phyloP scores from a whole-genome alignment of 1,140 invertebrate genomes.

The Geopemphigus sp. region DNA sequence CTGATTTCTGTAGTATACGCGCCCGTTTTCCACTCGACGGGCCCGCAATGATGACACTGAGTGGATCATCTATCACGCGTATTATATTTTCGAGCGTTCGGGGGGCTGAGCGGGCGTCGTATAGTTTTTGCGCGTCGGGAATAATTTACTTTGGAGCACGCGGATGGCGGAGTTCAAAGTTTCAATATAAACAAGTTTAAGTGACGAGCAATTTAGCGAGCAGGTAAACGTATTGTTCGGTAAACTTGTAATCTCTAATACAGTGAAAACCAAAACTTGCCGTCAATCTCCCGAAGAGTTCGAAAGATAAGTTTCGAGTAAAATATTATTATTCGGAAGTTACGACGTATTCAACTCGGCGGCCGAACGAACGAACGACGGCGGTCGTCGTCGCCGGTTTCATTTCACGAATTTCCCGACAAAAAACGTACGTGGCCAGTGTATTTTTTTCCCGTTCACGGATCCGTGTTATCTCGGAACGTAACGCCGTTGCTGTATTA shows the following conservation, averaged over 20 bases:
- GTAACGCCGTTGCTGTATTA: too few species aligned
- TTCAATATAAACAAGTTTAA: constrained; percentile 24
- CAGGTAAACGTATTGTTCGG: constrained; percentile 4
- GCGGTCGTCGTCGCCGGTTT: too few species aligned
- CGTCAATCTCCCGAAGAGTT: background rate
- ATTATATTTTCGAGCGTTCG: background rate
- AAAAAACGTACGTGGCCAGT: too few species aligned
- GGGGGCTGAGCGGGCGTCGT: background rate
- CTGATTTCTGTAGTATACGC: too few species aligned
- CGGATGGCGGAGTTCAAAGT: constrained; percentile 5
- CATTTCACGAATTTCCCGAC: too few species aligned
- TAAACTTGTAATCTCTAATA: background rate
- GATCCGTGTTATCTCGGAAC: too few species aligned
- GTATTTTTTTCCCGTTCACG: too few species aligned
- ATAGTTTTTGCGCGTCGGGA: background rate
- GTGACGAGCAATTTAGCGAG: background rate
- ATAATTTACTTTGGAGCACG: constrained; percentile 18
- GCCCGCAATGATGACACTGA: too few species aligned
- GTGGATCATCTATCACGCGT: background rate
- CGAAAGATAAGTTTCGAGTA: too few species aligned
- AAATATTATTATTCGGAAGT: too few species aligned
- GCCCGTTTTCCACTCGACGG: background rate
- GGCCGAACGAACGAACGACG: too few species aligned
- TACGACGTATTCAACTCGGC: too few species aligned
- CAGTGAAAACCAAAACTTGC: background rate